Evolutionary conservation across 2,113 vertebrate species (phyloP).

Genomic region (Crocuta crocuta): DNA sequence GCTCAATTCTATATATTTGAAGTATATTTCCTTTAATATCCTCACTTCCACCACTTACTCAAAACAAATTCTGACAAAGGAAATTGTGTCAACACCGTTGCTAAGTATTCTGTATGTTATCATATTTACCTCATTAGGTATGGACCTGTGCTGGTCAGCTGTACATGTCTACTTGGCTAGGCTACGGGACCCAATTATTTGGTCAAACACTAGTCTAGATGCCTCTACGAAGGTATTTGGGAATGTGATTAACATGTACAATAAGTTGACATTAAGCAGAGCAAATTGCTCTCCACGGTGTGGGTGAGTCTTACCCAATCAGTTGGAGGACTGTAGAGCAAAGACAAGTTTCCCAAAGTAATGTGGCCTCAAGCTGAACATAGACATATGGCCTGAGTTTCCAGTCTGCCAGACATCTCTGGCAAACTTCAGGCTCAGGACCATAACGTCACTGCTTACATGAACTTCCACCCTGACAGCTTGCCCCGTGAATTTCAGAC

Average conservation of each 20-base stretch:
- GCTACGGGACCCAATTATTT: neutral
- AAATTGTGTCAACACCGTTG: neutral
- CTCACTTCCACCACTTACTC: neutral
- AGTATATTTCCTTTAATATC: neutral
- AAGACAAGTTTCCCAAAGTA: neutral
- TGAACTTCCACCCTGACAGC: neutral
- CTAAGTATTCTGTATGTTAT: neutral
- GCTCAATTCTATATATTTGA: neutral
- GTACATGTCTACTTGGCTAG: neutral
- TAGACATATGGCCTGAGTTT: neutral
- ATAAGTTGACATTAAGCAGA: neutral
- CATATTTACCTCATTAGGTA: neutral
- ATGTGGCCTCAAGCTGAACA: neutral
- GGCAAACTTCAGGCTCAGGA: neutral
- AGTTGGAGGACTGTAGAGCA: neutral
- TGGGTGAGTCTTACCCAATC: neutral
- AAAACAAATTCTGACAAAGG: neutral
- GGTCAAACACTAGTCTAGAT: neutral
- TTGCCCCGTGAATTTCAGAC: neutral
- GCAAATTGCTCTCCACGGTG: neutral
- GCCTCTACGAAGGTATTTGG: neutral
- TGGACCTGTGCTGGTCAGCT: neutral
- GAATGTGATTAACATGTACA: neutral
- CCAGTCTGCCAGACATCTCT: rapidly evolving
- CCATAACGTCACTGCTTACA: neutral